Evolutionary conservation across 2,113 vertebrate species (phyloP).

Genomic region (Cephalophus harveyi): DNA sequence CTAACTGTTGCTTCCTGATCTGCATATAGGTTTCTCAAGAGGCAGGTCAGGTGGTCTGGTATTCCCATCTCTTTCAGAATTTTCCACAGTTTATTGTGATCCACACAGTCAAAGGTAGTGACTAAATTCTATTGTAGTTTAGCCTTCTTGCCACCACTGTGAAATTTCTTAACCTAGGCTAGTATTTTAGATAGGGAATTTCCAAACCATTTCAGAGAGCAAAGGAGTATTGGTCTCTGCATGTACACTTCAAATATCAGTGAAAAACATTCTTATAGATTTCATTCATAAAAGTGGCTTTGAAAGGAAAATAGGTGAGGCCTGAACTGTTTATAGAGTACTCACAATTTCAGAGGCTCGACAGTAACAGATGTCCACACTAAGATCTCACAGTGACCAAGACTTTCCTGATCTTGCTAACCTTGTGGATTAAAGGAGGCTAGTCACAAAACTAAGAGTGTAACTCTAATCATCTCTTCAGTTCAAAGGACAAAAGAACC

Average conservation of each 20-base stretch:
- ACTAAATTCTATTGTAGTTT: not conserved
- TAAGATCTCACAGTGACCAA: not conserved
- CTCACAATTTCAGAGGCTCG: not conserved
- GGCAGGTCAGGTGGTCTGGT: too few species aligned
- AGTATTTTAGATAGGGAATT: not conserved
- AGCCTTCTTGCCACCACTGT: not conserved
- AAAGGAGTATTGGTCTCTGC: not conserved
- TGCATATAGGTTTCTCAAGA: too few species aligned
- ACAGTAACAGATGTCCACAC: not conserved
- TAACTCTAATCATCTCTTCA: not conserved
- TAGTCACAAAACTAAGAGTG: not conserved
- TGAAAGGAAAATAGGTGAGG: not conserved
- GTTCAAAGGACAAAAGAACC: not conserved
- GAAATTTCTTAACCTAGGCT: not conserved
- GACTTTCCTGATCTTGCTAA: not conserved
- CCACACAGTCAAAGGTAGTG: not conserved
- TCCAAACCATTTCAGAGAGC: not conserved
- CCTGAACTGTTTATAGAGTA: not conserved
- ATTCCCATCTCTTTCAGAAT: too few species aligned
- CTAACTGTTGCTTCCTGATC: too few species aligned
- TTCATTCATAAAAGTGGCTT: slow-evolving; percentile 5
- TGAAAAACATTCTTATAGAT: not conserved
- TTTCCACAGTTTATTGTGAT: too few species aligned
- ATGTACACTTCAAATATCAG: not conserved
- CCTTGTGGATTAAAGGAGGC: not conserved